phyloP scores from a whole-genome alignment of 2,888 invertebrate genomes.

The Saturnia pavonia region DNA sequence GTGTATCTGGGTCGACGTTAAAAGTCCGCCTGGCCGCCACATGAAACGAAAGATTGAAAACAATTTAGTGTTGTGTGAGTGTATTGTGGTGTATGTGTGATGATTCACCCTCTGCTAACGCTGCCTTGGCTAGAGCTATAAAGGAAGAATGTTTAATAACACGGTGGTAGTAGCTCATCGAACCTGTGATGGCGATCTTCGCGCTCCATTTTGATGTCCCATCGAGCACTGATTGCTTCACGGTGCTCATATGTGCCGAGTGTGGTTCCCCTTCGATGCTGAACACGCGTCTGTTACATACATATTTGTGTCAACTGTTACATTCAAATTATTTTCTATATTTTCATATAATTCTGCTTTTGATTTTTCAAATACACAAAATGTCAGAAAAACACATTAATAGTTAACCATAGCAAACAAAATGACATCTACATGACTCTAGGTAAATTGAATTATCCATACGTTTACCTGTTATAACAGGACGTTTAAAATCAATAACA shows the following conservation, averaged over 20 bases:
- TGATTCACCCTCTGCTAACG: conserved; percentile 27
- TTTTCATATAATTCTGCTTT: not conserved
- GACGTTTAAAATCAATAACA: not conserved
- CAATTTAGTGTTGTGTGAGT: conserved; percentile 69
- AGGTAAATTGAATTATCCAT: not conserved
- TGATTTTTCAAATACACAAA: not conserved
- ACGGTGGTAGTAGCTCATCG: conserved; percentile 77
- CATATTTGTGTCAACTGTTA: conserved; percentile 57
- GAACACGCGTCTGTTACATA: conserved; percentile 94
- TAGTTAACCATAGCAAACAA: not conserved
- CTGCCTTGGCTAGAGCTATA: conserved; percentile 36
- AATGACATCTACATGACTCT: not conserved
- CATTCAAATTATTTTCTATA: conserved; percentile 21
- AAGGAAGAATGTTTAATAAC: conserved; percentile 37
- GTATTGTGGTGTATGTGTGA: conserved; percentile 44
- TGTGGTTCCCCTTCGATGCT: conserved; percentile 97
- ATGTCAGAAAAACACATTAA: not conserved
- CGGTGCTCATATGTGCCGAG: conserved; percentile 97
- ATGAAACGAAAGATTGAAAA: conserved; percentile 77
- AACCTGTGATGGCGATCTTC: conserved; percentile 99
- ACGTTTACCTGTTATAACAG: not conserved
- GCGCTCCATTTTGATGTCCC: conserved; percentile 99
- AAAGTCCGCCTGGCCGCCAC: conserved; percentile 93
- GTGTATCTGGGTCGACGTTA: conserved; percentile 98
- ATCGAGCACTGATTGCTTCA: conserved; percentile 99